Evolutionary conservation across 2,113 vertebrate species (phyloP).

Genomic region (Myotis davidii): DNA sequence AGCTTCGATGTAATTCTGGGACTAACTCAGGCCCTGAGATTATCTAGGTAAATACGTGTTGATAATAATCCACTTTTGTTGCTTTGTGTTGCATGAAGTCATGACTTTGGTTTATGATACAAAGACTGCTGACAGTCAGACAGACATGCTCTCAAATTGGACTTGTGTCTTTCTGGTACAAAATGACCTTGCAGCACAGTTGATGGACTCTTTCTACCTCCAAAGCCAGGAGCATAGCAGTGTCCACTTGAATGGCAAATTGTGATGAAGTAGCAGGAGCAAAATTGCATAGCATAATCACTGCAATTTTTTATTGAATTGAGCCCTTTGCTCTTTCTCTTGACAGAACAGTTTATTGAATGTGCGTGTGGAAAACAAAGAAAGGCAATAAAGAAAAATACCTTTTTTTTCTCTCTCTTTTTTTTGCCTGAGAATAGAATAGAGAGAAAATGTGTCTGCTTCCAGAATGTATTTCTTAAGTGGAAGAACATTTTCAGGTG

Average conservation of each 20-base stretch:
- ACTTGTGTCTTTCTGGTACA: slow-evolving; percentile 8
- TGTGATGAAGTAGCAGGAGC: slow-evolving; percentile 74
- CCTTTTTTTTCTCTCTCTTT: background rate
- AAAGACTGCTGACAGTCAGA: background rate
- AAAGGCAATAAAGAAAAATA: slow-evolving; percentile 65
- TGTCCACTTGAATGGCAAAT: slow-evolving; percentile 78
- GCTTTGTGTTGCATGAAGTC: slow-evolving; percentile 36
- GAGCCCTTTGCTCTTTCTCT: slow-evolving; percentile 69
- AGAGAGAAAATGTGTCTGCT: slow-evolving; percentile 60
- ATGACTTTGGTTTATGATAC: slow-evolving; percentile 11
- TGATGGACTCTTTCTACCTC: background rate
- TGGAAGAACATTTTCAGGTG: slow-evolving; percentile 75
- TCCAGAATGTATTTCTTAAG: slow-evolving; percentile 65
- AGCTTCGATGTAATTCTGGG: background rate
- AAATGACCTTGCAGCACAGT: slow-evolving; percentile 67
- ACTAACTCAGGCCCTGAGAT: background rate
- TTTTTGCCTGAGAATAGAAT: slow-evolving; percentile 25
- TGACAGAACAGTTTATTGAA: slow-evolving; percentile 67
- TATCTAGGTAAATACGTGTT: slow-evolving; percentile 15
- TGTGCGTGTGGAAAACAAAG: slow-evolving; percentile 63
- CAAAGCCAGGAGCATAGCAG: slow-evolving; percentile 36
- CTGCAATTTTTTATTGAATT: slow-evolving; percentile 78
- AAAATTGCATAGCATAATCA: slow-evolving; percentile 68
- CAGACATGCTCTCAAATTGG: slow-evolving; percentile 1
- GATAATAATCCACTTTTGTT: slow-evolving; percentile 16